Evolutionary conservation across 1,140 invertebrate genomes (phyloP), one percentile per base, ranked within the genome.

Genomic region (Spodoptera litura): DNA sequence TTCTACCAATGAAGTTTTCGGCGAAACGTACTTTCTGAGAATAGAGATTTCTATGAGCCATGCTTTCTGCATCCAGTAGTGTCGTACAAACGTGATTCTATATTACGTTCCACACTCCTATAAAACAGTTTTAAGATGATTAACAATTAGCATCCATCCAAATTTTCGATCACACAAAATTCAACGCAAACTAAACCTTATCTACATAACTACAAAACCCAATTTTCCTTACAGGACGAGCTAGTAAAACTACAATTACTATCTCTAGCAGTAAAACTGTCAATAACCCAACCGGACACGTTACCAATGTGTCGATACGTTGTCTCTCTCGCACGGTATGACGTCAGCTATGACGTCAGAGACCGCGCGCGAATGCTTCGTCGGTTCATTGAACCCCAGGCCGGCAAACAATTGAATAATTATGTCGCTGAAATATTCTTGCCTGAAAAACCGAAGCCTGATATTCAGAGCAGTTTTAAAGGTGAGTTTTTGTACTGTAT

Each of bases 341-440:
- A 99, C 95, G 97, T 97, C 70, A 99, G 99, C 93, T 99, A 99
- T 89, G 99, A 99, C 94, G 99, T 99, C 55, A 95, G 99, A 53
- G 99, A 99, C 95, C 95, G 99, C 2, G 98, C 98, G 3, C 95
- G 99, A 25, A 97, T 99, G 86, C 94, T 99, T 15, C 96, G 96
- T 27, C 96, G 97, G 44, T 97, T 99, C 83, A 96, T 99, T 4
- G 96, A 97, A 86, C 96, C 97, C 11, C 91, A 95, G 95, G 78
- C 90, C 92, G 75, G 87, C 82, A 89, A 95, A 85, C 85, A 96
- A 73, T 91, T 99, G 4, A 91, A 96, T 0, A 95, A 96, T 77
- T 96, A 97, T 92, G 97, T 97, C 0, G 97, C 97, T 81, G 96
- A 96, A 83, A 98, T 99, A 82, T 99, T 99, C 86, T 95, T 99